phyloP scores from a whole-genome alignment of 2,888 invertebrate genomes.

The Bhutanitis thaidina region DNA sequence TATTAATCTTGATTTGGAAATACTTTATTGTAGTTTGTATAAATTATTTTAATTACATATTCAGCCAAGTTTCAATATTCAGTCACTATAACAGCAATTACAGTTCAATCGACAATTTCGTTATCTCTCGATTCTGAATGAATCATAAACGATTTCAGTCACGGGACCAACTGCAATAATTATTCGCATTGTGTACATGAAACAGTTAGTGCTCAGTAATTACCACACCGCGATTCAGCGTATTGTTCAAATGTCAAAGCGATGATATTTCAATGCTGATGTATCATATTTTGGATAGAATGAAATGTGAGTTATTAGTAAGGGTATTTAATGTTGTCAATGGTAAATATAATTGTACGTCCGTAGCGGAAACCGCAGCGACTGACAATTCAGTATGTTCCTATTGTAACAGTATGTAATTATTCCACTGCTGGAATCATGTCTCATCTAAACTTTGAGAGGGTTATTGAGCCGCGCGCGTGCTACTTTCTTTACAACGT shows the following conservation, averaged over 20 bases:
- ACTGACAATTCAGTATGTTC: conserved; percentile 5
- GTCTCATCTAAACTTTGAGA: too few species aligned
- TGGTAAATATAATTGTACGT: conserved; percentile 11
- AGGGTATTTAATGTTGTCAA: conserved; percentile 31
- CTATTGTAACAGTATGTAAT: background rate
- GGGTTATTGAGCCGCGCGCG: too few species aligned
- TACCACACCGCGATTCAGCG: conserved; percentile 64
- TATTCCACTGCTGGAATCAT: too few species aligned
- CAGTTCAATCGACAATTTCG: conserved; percentile 12
- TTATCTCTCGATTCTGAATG: conserved; percentile 39
- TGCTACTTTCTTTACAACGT: too few species aligned
- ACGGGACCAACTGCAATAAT: conserved; percentile 61
- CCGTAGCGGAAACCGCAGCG: conserved; percentile 9
- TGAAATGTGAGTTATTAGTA: conserved; percentile 26
- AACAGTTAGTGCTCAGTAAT: conserved; percentile 67
- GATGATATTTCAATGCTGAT: conserved; percentile 33
- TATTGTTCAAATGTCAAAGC: conserved; percentile 69
- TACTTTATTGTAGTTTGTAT: too few species aligned
- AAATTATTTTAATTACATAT: too few species aligned
- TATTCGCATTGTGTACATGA: conserved; percentile 66
- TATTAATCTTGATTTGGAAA: too few species aligned
- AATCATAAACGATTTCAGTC: conserved; percentile 62
- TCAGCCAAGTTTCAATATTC: too few species aligned
- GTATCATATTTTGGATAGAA: conserved; percentile 33
- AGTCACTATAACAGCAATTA: conserved; percentile 14